Evolutionary conservation across 2,888 invertebrate genomes (phyloP).

Genomic region (Gnatocerus cornutus): DNA sequence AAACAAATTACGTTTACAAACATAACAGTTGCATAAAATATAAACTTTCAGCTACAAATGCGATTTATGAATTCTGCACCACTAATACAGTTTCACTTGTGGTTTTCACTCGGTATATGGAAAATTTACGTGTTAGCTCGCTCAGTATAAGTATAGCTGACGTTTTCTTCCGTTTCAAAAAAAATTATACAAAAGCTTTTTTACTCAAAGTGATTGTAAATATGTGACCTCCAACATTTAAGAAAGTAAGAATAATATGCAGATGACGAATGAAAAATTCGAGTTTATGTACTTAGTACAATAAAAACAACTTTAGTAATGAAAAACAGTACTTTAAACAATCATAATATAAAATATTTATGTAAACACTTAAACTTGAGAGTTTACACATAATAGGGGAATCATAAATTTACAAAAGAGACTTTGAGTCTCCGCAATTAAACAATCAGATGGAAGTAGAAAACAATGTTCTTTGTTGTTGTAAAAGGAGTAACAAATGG

Average conservation of each 20-base stretch:
- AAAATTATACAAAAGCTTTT: conserved; percentile 4
- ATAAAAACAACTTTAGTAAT: neutral
- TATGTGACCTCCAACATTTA: conserved; percentile 31
- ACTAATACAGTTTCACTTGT: neutral
- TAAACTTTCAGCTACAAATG: neutral
- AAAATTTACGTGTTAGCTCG: conserved; percentile 8
- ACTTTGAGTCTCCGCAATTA: too few relatives aligned
- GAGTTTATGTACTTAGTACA: neutral
- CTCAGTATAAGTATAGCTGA: neutral
- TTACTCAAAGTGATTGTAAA: conserved; percentile 31
- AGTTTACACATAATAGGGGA: neutral
- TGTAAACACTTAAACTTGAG: too few relatives aligned
- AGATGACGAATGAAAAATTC: conserved; percentile 23
- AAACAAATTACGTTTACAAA: too few relatives aligned
- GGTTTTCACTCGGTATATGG: conserved; percentile 10
- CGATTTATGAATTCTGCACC: neutral
- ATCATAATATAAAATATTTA: conserved; percentile 1
- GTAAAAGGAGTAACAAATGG: too few relatives aligned
- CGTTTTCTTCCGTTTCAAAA: conserved; percentile 8
- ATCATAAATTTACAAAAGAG: too few relatives aligned
- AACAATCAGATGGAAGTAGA: too few relatives aligned
- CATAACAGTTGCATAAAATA: too few relatives aligned
- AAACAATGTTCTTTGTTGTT: too few relatives aligned
- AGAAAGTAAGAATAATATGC: conserved; percentile 29
- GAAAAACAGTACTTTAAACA: conserved; percentile 9